Evolutionary conservation across 2,797 vertebrate genomes (phyloP).

Genomic region (Rhinophrynus dorsalis): DNA sequence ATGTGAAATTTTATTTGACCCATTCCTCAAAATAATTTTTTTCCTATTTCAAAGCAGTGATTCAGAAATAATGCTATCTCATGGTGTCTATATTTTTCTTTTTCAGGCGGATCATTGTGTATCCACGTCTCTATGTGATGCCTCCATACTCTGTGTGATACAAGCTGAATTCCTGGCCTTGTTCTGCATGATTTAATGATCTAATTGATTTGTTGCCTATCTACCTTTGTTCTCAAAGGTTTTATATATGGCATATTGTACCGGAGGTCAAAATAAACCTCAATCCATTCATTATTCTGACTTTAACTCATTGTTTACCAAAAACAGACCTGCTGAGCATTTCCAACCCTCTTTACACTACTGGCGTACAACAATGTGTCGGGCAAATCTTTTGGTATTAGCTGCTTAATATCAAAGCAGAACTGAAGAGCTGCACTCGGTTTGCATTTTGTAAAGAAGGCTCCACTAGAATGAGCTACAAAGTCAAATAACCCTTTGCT

Average conservation of each 20-base stretch:
- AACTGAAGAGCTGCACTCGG: not conserved
- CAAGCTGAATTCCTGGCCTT: slow-evolving; percentile 42
- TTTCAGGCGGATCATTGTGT: slow-evolving; percentile 24
- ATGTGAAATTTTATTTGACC: too few species aligned
- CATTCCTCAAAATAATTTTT: too few species aligned
- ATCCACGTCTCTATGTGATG: slow-evolving; percentile 39
- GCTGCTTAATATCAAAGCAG: not conserved
- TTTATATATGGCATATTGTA: slow-evolving; percentile 43
- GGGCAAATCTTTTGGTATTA: slow-evolving; percentile 6
- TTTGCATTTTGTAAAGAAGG: not conserved
- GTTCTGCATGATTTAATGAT: slow-evolving; percentile 50
- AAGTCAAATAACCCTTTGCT: too few species aligned
- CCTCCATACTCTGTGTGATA: slow-evolving; percentile 29
- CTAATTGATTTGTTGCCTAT: slow-evolving; percentile 46
- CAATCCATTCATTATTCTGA: slow-evolving; percentile 19
- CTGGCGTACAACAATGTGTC: not conserved
- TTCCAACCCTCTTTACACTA: not conserved
- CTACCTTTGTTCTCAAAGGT: slow-evolving; percentile 45
- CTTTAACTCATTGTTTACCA: slow-evolving; percentile 27
- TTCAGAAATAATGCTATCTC: not conserved
- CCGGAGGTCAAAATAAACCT: slow-evolving; percentile 44
- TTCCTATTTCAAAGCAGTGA: not conserved
- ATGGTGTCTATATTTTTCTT: not conserved
- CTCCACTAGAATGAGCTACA: not conserved
- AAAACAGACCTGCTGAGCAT: not conserved